Conservation (phyloP, 1,140 invertebrate species). For the Globodera ellingtonae region DNA sequence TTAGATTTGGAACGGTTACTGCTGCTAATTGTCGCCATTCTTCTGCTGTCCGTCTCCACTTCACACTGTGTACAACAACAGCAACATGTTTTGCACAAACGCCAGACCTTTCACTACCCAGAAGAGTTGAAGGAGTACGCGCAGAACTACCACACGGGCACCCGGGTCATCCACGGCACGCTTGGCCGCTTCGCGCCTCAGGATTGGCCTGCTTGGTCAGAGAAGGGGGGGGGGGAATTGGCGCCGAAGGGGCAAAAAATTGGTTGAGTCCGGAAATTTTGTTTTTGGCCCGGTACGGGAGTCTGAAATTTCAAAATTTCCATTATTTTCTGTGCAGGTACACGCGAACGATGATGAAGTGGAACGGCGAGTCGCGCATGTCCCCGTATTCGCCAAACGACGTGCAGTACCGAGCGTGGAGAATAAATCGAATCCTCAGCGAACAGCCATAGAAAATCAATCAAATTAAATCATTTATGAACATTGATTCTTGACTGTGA, state of each 20-base stretch:
- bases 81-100: conserved; percentile 30
- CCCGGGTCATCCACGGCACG: conserved; percentile 52
- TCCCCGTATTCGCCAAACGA: conserved; percentile 53
- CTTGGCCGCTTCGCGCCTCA: conserved; percentile 55
- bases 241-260: too few relatives aligned
- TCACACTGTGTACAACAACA: not conserved
- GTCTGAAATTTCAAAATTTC: not conserved
- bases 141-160: conserved; percentile 49
- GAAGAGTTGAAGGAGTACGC: conserved; percentile 55
- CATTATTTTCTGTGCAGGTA: conserved; percentile 32
- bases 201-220: conserved; percentile 54
- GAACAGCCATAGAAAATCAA: not conserved
- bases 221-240: not conserved
- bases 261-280: not conserved
- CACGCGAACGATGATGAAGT: conserved; percentile 57
- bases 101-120: conserved; percentile 52
- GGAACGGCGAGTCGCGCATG: conserved; percentile 56
- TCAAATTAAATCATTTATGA: too few relatives aligned
- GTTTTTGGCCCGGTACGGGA: too few relatives aligned
- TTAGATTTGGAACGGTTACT: not conserved
- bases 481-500: too few relatives aligned
- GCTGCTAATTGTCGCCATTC: not conserved
- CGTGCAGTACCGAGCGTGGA: conserved; percentile 47
- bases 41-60: not conserved
- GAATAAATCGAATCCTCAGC: conserved; percentile 42